Conservation (phyloP, 2,113 vertebrate species). For the Pangasianodon gigas region DNA sequence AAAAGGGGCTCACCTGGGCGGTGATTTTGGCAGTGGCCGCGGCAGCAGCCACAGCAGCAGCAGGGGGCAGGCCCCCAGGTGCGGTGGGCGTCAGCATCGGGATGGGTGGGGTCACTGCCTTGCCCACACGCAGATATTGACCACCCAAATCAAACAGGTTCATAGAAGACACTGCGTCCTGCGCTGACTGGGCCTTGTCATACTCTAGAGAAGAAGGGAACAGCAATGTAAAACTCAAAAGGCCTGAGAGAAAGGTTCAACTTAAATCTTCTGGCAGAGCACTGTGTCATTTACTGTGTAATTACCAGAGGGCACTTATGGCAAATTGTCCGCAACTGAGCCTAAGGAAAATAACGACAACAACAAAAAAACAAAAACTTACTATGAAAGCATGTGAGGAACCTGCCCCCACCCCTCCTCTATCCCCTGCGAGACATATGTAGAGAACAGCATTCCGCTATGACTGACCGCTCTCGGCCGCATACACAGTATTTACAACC, state of each 20-base stretch:
- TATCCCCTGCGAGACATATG: conserved; percentile 59
- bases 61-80: conserved; percentile 87
- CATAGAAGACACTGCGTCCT: conserved; percentile 97
- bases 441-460: conserved; percentile 59
- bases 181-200: conserved; percentile 94
- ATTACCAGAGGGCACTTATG: conserved; percentile 60
- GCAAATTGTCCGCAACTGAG: conserved; percentile 59
- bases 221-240: conserved; percentile 42
- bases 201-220: conserved; percentile 81
- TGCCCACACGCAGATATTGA: conserved; percentile 93
- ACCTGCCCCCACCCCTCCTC: conserved; percentile 58
- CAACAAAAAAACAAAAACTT: conserved; percentile 60
- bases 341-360: conserved; percentile 60
- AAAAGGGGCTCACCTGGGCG: conserved; percentile 75
- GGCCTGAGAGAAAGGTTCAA: conserved; percentile 33
- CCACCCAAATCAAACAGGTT: conserved; percentile 97
- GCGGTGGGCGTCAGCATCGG: conserved; percentile 87
- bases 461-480: conserved; percentile 57
- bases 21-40: conserved; percentile 86
- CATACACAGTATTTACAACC: conserved; percentile 54
- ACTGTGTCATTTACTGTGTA: conserved; percentile 59
- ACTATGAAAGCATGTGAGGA: conserved; percentile 61
- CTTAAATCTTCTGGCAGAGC: conserved; percentile 58
- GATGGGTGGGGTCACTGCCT: conserved; percentile 91
- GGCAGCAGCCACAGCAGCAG: conserved; percentile 84